Conservation (phyloP, 2,888 invertebrate genomes). For the Megaustenia siamemsis region DNA sequence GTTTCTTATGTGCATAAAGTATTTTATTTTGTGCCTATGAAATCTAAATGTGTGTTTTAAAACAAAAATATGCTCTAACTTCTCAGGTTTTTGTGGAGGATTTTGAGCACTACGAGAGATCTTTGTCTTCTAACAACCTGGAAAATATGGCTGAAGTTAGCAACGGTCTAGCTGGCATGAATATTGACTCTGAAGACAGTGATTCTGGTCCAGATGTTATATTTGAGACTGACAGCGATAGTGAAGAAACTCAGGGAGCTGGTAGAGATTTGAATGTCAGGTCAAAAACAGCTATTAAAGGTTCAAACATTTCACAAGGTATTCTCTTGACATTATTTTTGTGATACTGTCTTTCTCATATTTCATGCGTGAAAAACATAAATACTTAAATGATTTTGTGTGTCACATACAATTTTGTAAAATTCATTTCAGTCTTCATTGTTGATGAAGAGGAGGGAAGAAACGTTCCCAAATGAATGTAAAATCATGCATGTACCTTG, state of each 20-base stretch:
- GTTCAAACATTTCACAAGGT: conserved; percentile 3
- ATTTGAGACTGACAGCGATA: conserved; percentile 63
- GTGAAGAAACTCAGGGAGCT: not conserved
- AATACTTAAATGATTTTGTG: too few relatives aligned
- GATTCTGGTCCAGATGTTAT: conserved; percentile 67
- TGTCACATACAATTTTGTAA: too few relatives aligned
- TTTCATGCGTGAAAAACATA: too few relatives aligned
- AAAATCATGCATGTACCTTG: too few relatives aligned
- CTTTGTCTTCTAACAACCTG: not conserved
- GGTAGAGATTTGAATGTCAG: not conserved
- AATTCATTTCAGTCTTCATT: too few relatives aligned
- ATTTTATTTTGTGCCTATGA: too few relatives aligned
- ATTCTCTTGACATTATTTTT: not conserved
- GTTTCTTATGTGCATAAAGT: too few relatives aligned
- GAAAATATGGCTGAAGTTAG: conserved; percentile 27
- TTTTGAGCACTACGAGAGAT: conserved; percentile 61
- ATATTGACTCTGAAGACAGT: conserved; percentile 37
- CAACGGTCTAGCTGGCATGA: conserved; percentile 36
- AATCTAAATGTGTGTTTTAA: too few relatives aligned
- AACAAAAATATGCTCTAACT: too few relatives aligned
- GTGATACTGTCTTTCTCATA: too few relatives aligned
- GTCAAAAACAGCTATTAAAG: conserved; percentile 1
- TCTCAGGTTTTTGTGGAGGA: conserved; percentile 65
- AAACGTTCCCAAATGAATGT: too few relatives aligned
- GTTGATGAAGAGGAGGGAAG: too few relatives aligned